Percentiles rank a stretch among this genome's conserved stretches.
Evolutionary conservation across 1,140 invertebrate species (phyloP).

Genomic region (Luehdorfia chinensis): DNA sequence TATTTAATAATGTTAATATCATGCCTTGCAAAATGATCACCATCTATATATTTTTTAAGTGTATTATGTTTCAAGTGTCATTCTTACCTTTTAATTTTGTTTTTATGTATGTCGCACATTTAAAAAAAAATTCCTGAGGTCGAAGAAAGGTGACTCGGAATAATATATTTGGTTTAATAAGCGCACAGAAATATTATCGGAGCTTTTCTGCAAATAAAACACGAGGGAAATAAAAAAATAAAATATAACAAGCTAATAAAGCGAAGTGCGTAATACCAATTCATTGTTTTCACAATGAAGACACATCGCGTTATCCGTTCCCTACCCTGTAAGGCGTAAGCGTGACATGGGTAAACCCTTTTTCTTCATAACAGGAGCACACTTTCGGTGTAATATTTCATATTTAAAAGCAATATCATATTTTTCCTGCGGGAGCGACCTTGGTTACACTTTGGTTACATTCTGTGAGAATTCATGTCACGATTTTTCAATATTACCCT

Average conservation of each 20-base stretch:
- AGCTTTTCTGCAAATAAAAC: no score
- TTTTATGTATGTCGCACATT: no score
- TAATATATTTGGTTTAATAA: no score
- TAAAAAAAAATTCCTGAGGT: no score
- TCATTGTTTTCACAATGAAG: slow-evolving; percentile 51
- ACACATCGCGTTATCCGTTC: slow-evolving; percentile 30
- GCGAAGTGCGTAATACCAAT: slow-evolving; percentile 27
- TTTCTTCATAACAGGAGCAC: slow-evolving; percentile 61
- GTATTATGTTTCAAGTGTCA: no score
- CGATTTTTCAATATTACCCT: slow-evolving; percentile 21
- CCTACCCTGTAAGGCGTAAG: slow-evolving; percentile 20
- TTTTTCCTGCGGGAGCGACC: slow-evolving; percentile 39
- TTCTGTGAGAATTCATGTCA: slow-evolving; percentile 29
- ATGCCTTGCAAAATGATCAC: no score
- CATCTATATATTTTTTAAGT: no score
- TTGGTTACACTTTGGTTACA: slow-evolving; percentile 25
- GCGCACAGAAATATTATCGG: no score
- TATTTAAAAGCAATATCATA: slow-evolving; percentile 68
- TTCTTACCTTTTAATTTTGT: no score
- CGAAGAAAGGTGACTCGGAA: no score
- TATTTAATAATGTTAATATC: no score
- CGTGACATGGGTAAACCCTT: slow-evolving; percentile 57
- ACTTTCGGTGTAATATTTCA: slow-evolving; percentile 59
- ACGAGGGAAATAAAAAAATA: not conserved
- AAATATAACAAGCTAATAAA: slow-evolving; percentile 1